Evolutionary conservation across 1,140 invertebrate species (phyloP).

Genomic region (Bombus superbus): DNA sequence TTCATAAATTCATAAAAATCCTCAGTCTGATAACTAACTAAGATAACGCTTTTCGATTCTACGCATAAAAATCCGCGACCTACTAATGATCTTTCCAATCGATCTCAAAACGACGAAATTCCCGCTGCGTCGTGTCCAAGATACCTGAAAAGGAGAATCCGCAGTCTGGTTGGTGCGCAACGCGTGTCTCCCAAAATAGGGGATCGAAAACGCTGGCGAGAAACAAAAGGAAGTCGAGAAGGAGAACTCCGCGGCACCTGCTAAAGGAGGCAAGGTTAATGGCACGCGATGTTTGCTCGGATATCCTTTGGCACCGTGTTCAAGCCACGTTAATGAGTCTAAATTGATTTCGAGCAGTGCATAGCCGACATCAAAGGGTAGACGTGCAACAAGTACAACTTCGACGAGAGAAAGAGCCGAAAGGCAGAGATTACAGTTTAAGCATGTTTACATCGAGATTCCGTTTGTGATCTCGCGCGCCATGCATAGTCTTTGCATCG

Average conservation of each 20-base stretch:
- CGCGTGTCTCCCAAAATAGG: slow-evolving; percentile 13
- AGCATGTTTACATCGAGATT: slow-evolving; percentile 74
- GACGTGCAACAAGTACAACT: slow-evolving; percentile 68
- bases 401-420: slow-evolving; percentile 51
- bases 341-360: slow-evolving; percentile 67
- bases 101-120: neutral
- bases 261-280: slow-evolving; percentile 49
- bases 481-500: slow-evolving; percentile 64
- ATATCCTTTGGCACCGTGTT: slow-evolving; percentile 63
- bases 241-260: slow-evolving; percentile 22
- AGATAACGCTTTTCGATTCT: too few species aligned
- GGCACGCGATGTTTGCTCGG: slow-evolving; percentile 53
- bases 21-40: too few species aligned
- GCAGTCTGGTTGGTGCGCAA: neutral
- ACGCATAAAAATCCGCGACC: too few species aligned
- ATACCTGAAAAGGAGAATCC: neutral
- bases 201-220: slow-evolving; percentile 1
- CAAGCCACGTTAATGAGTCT: slow-evolving; percentile 61
- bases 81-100: neutral
- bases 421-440: slow-evolving; percentile 68
- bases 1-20: too few species aligned
- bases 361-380: slow-evolving; percentile 61
- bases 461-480: slow-evolving; percentile 68
- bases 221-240: neutral
- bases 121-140: neutral